A percentile compares a stretch with the other conserved stretches of the same genome.
Conservation (phyloP, 2,797 vertebrate genomes). For the Gymnothorax reevesii region DNA sequence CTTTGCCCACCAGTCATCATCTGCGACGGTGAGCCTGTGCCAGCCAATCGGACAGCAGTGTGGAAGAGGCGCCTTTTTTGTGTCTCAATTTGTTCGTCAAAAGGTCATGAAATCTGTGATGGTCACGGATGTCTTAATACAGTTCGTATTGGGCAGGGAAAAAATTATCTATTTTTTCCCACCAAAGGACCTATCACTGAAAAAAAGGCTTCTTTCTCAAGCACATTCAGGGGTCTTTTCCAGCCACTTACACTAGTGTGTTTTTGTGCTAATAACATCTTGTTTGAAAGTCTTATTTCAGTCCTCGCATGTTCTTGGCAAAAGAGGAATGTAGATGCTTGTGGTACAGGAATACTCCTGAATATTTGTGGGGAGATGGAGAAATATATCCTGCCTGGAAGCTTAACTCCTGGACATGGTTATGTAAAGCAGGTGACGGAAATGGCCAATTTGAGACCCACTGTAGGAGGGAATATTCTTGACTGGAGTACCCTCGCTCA, state of each 20-base stretch:
- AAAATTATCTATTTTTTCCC: too few relatives aligned
- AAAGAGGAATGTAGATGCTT: not conserved
- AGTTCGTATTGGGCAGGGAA: too few relatives aligned
- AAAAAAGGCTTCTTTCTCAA: too few relatives aligned
- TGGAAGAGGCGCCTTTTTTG: not conserved
- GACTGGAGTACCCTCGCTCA: not conserved
- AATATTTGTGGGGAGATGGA: not conserved
- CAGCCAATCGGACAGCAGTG: not conserved
- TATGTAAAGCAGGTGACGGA: not conserved
- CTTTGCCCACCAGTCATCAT: slow-evolving; percentile 31
- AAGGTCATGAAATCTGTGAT: not conserved
- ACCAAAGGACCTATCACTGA: too few relatives aligned
- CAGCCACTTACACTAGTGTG: too few relatives aligned
- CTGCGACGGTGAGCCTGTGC: not conserved
- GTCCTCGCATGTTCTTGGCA: not conserved
- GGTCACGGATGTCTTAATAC: too few relatives aligned
- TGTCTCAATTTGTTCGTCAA: not conserved
- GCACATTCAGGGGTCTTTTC: too few relatives aligned
- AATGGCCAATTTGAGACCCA: not conserved
- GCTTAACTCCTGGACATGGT: not conserved
- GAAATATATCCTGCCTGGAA: not conserved
- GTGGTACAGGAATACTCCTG: not conserved
- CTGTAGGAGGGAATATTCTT: not conserved
- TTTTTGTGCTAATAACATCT: not conserved
- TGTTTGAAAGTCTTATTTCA: not conserved